phyloP scores from a whole-genome alignment of 2,113 vertebrate species.

The Boulengeromyrus knoepffleri region DNA sequence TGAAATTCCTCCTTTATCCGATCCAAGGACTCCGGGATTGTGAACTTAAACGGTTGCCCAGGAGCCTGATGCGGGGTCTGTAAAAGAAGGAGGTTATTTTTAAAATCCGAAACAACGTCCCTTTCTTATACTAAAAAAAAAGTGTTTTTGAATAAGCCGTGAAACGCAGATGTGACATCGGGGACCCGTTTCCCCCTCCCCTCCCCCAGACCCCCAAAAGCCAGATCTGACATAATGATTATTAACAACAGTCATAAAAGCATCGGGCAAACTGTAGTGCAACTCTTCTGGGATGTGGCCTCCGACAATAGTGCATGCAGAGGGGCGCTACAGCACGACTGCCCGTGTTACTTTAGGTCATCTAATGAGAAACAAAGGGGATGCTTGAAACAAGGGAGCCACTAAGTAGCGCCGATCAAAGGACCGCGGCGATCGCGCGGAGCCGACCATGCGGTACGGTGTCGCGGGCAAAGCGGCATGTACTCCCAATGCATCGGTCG shows the following conservation, averaged over 20 bases:
- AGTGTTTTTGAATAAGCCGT: background rate
- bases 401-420: background rate
- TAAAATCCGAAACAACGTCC: background rate
- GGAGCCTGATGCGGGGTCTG: conserved; percentile 74
- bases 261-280: background rate
- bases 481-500: background rate
- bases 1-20: conserved; percentile 94
- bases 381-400: conserved; percentile 1
- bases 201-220: background rate
- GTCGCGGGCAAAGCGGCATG: background rate
- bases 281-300: background rate
- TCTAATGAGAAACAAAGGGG: conserved; percentile 21
- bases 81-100: background rate
- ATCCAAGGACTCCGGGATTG: conserved; percentile 85
- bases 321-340: background rate
- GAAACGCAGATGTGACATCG: background rate
- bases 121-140: background rate
- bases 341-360: background rate
- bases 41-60: conserved; percentile 91
- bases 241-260: background rate
- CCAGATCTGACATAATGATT: background rate
- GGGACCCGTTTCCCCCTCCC: background rate
- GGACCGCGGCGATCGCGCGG: background rate
- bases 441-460: no score
- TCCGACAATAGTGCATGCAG: background rate